These are phyloP conservation scores for Rapana venosa DNA, from an alignment of 2,888 invertebrate species.

Conservation along the genomic window DNA sequence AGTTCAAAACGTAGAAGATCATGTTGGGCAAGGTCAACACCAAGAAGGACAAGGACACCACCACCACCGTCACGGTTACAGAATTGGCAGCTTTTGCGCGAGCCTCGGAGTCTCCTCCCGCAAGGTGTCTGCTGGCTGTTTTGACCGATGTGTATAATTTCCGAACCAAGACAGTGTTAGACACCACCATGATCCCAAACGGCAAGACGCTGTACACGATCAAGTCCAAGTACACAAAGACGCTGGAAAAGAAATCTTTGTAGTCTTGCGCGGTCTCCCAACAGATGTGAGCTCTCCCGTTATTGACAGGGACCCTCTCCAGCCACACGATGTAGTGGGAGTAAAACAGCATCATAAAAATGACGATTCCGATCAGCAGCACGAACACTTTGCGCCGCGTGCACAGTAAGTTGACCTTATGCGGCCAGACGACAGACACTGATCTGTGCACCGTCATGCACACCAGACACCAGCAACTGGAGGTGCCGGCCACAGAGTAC, in stretches of 20 bases:
- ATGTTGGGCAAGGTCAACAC: not conserved
- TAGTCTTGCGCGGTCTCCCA: not conserved
- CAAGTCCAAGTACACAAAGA: not conserved
- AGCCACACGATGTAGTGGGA: not conserved
- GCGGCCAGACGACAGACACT: not conserved
- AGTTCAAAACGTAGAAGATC: not conserved
- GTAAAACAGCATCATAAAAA: not conserved
- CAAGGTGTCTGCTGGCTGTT: not conserved
- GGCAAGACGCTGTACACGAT: not conserved
- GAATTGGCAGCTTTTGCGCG: not conserved
- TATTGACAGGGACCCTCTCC: not conserved
- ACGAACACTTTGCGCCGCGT: not conserved
- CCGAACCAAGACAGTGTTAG: not conserved
- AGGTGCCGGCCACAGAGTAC: not conserved
- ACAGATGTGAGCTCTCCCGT: not conserved
- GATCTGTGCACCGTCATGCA: not conserved
- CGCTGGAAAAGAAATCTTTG: not conserved
- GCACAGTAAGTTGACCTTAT: not conserved
- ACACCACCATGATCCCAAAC: not conserved
- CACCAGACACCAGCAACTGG: conserved; percentile 4
- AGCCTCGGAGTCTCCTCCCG: not conserved
- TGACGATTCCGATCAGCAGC: not conserved
- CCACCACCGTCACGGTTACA: not conserved
- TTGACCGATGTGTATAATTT: not conserved
- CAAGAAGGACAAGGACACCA: not conserved